Evolutionary conservation across 2,888 invertebrate species (phyloP).

Genomic region (Callosobruchus maculatus): DNA sequence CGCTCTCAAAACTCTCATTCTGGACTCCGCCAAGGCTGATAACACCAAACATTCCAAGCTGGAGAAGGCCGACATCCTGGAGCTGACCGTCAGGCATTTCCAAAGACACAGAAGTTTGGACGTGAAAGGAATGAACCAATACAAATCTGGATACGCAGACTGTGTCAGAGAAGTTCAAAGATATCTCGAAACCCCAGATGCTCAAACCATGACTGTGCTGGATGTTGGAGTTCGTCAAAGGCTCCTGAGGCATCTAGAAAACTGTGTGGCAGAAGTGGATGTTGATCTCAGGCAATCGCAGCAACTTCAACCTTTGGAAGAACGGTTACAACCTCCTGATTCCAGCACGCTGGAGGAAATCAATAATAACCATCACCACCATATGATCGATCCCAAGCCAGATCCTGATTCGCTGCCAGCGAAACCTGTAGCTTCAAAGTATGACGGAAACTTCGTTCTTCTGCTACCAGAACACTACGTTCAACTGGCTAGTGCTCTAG

Average conservation of each 20-base stretch:
- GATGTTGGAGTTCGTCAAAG: conserved; percentile 59
- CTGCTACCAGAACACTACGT: conserved; percentile 61
- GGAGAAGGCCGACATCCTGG: conserved; percentile 82
- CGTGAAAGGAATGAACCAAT: conserved; percentile 60
- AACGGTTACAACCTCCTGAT: conserved; percentile 42
- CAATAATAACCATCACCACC: conserved; percentile 34
- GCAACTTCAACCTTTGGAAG: conserved; percentile 20
- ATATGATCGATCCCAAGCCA: conserved; percentile 6
- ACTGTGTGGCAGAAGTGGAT: conserved; percentile 60
- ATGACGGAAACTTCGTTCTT: conserved; percentile 61
- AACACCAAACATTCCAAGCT: conserved; percentile 75
- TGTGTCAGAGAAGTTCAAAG: conserved; percentile 61
- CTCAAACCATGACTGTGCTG: conserved; percentile 56
- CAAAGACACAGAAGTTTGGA: conserved; percentile 69
- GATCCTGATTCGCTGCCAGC: conserved; percentile 6
- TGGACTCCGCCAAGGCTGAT: conserved; percentile 65
- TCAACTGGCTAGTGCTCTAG: conserved; percentile 55
- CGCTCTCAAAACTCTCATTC: conserved; percentile 66
- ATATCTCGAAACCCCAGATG: conserved; percentile 60
- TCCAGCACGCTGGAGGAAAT: conserved; percentile 46
- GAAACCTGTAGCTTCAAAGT: conserved; percentile 50
- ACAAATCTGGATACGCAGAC: conserved; percentile 64
- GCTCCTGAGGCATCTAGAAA: conserved; percentile 58
- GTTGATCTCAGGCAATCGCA: conserved; percentile 46
- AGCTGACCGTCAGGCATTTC: conserved; percentile 78